Conservation (phyloP, 2,888 invertebrate species). For the Nomada flava region DNA sequence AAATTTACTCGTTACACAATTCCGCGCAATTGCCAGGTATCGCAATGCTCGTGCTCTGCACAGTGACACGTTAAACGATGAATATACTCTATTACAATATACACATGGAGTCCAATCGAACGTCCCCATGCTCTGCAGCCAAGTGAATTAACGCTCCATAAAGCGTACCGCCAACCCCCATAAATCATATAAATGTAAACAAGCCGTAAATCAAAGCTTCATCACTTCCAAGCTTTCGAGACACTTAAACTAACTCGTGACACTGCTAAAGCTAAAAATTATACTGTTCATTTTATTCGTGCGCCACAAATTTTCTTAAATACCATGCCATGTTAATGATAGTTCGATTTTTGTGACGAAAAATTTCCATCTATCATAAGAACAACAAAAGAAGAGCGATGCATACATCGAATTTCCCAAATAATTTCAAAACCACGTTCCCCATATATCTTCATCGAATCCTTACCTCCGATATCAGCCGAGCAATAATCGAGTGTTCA, state of each 20-base stretch:
- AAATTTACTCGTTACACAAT: too few relatives aligned
- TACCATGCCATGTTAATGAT: too few relatives aligned
- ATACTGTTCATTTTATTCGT: too few relatives aligned
- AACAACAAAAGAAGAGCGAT: too few relatives aligned
- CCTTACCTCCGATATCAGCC: background rate
- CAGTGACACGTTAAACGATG: background rate
- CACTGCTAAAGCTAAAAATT: background rate
- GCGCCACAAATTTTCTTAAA: too few relatives aligned
- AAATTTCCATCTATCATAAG: background rate
- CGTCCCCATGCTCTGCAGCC: background rate
- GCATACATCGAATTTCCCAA: too few relatives aligned
- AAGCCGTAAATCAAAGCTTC: background rate
- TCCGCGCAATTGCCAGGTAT: background rate
- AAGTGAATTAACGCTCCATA: background rate
- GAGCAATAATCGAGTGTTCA: background rate
- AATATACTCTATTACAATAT: background rate
- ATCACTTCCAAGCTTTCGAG: background rate
- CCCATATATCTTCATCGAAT: background rate
- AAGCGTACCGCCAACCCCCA: background rate
- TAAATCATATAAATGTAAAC: background rate
- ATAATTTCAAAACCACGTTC: too few relatives aligned
- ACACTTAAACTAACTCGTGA: background rate
- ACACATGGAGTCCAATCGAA: constrained; percentile 1
- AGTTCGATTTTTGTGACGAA: background rate
- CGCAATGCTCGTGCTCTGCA: background rate